Percentiles rank a stretch among this genome's conserved stretches.
These are phyloP conservation scores for Procambarus virginalis DNA, from an alignment of 1,140 invertebrate genomes.

Conservation along the genomic window DNA sequence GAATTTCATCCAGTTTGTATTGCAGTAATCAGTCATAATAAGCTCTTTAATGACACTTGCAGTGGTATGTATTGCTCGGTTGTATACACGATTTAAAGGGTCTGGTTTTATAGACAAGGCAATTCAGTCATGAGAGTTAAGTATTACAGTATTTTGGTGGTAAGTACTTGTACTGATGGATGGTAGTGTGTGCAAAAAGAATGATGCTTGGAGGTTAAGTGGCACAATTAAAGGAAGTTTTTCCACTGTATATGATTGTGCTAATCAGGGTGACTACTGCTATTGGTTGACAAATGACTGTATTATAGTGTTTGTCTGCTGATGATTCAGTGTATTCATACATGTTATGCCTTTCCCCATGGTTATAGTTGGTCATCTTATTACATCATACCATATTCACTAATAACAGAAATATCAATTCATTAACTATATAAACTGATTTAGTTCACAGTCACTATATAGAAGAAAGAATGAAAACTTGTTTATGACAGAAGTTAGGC, in stretches of 20 bases:
- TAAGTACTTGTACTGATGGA: slow-evolving; percentile 16
- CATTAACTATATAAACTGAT: not conserved
- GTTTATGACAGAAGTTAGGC: not conserved
- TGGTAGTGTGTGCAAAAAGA: not conserved
- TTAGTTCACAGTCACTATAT: not conserved
- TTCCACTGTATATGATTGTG: slow-evolving; percentile 37
- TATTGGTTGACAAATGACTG: slow-evolving; percentile 33
- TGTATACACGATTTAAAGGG: not conserved
- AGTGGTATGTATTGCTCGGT: not conserved
- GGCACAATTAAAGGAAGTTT: not conserved
- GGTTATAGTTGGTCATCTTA: slow-evolving; percentile 28
- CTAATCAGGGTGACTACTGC: slow-evolving; percentile 43
- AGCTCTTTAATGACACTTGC: not conserved
- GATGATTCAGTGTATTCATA: slow-evolving; percentile 28
- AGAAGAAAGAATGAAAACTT: slow-evolving; percentile 7
- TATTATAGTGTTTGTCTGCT: slow-evolving; percentile 26
- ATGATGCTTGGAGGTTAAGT: slow-evolving; percentile 21
- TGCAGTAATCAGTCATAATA: not conserved
- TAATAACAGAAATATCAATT: not conserved
- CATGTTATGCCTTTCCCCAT: slow-evolving; percentile 37
- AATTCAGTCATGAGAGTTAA: slow-evolving; percentile 35
- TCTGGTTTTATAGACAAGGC: not conserved
- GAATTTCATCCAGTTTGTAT: not conserved
- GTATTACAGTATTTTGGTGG: slow-evolving; percentile 35
- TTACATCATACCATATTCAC: not conserved